phyloP scores from a whole-genome alignment of 2,888 invertebrate genomes.

The Drosophila birchii region DNA sequence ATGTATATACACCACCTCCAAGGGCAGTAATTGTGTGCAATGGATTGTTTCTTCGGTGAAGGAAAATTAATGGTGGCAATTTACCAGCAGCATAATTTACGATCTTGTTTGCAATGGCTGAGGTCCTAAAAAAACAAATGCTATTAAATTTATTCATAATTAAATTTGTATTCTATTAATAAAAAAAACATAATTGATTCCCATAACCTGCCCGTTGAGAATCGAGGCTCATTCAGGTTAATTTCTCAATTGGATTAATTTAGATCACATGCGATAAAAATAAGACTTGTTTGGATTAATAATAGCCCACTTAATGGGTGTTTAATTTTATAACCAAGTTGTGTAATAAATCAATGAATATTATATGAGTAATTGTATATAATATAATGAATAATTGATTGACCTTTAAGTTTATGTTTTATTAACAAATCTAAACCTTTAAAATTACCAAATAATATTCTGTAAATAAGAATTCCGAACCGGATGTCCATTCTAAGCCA shows the following conservation, averaged over 20 bases:
- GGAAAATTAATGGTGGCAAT: slow-evolving; percentile 39
- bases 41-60: slow-evolving; percentile 31
- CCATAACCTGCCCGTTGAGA: slow-evolving; percentile 2
- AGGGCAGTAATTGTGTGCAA: slow-evolving; percentile 44
- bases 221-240: not conserved
- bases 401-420: not conserved
- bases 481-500: slow-evolving; percentile 4
- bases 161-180: slow-evolving; percentile 16
- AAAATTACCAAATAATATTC: not conserved
- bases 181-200: slow-evolving; percentile 9
- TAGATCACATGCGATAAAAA: slow-evolving; percentile 27
- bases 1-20: slow-evolving; percentile 21
- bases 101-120: slow-evolving; percentile 3
- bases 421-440: no score
- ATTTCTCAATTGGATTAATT: slow-evolving; percentile 17
- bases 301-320: slow-evolving; percentile 8
- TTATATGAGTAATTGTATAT: not conserved
- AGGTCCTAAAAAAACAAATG: not conserved
- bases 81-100: slow-evolving; percentile 21
- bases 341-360: slow-evolving; percentile 10
- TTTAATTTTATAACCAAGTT: slow-evolving; percentile 5
- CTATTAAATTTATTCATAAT: slow-evolving; percentile 4
- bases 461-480: not conserved
- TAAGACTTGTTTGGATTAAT: slow-evolving; percentile 21
- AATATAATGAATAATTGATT: not conserved